A percentile compares a stretch with the other conserved stretches of the same genome.
Evolutionary conservation across 2,888 invertebrate species (phyloP).

Genomic region (Brachypterus glaber): DNA sequence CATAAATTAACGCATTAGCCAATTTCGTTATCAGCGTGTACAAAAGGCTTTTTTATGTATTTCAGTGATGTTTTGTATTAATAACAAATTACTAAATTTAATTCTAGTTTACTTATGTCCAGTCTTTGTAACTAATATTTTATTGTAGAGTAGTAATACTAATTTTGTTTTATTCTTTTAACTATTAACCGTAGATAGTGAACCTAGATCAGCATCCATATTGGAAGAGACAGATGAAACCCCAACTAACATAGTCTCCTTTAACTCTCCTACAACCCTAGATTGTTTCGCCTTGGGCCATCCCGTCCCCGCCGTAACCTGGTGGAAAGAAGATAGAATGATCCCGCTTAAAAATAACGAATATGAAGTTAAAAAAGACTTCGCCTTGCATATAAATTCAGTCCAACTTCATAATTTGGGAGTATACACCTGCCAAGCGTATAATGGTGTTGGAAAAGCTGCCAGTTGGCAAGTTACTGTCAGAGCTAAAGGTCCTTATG

Average conservation of each 20-base stretch:
- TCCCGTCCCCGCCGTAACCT: conserved; percentile 69
- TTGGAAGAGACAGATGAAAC: conserved; percentile 56
- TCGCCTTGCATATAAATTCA: conserved; percentile 62
- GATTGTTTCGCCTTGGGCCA: conserved; percentile 76
- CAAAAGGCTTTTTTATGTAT: too few relatives aligned
- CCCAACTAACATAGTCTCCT: conserved; percentile 53
- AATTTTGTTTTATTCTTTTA: conserved; percentile 11
- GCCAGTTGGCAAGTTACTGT: conserved; percentile 68
- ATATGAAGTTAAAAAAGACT: conserved; percentile 65
- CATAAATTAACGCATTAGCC: too few relatives aligned
- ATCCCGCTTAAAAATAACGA: conserved; percentile 59
- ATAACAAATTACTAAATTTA: too few relatives aligned
- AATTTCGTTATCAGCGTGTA: too few relatives aligned
- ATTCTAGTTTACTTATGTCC: too few relatives aligned
- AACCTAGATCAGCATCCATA: conserved; percentile 50
- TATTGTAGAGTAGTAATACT: conserved; percentile 10
- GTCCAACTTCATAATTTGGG: conserved; percentile 68
- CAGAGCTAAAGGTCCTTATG: conserved; percentile 61
- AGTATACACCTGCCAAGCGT: conserved; percentile 82
- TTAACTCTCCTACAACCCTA: conserved; percentile 60
- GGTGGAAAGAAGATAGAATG: conserved; percentile 73
- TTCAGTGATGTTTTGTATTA: too few relatives aligned
- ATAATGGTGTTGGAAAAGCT: conserved; percentile 64
- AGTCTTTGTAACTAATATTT: too few relatives aligned
- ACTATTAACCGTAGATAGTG: conserved; percentile 12